Conservation (phyloP, 35 echinoderm and acorn worm species). For the Ophioderma brevispina region DNA sequence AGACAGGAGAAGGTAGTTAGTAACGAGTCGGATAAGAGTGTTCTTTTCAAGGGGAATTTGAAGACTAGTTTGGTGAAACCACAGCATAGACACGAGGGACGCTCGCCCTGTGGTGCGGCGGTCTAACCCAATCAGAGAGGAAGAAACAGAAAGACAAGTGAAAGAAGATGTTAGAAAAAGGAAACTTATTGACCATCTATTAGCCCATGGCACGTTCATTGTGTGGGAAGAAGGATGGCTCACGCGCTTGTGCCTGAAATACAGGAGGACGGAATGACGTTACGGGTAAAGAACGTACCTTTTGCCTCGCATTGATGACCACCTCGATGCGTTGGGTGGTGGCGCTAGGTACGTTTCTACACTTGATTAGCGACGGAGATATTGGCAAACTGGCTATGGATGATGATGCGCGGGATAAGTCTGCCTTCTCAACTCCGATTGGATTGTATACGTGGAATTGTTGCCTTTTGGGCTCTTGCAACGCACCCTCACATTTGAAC, state of each 20-base stretch:
- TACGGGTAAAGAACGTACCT: slow-evolving; percentile 19
- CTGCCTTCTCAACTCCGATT: not conserved
- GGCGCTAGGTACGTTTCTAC: not conserved
- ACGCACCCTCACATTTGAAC: slow-evolving; percentile 19
- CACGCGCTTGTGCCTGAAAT: not conserved
- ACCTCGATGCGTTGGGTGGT: slow-evolving; percentile 2
- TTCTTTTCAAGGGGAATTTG: slow-evolving; percentile 56
- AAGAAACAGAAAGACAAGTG: not conserved
- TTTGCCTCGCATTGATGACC: slow-evolving; percentile 10
- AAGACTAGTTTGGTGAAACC: too few relatives aligned
- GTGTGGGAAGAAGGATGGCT: slow-evolving; percentile 36
- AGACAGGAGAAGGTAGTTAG: not conserved
- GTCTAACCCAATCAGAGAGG: not conserved
- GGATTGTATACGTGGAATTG: slow-evolving; percentile 5
- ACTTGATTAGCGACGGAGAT: not conserved
- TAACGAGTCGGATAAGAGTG: slow-evolving; percentile 19
- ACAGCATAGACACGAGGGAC: slow-evolving; percentile 41
- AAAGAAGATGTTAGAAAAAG: not conserved
- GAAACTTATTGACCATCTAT: not conserved
- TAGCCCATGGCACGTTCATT: not conserved
- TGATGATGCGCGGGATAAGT: not conserved
- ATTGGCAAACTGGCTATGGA: slow-evolving; percentile 35
- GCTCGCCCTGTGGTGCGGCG: slow-evolving; percentile 30
- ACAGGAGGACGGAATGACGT: slow-evolving; percentile 4
- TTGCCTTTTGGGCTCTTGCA: not conserved